phyloP scores from a whole-genome alignment of 2,113 vertebrate genomes.

The Phylloscopus whistleri region DNA sequence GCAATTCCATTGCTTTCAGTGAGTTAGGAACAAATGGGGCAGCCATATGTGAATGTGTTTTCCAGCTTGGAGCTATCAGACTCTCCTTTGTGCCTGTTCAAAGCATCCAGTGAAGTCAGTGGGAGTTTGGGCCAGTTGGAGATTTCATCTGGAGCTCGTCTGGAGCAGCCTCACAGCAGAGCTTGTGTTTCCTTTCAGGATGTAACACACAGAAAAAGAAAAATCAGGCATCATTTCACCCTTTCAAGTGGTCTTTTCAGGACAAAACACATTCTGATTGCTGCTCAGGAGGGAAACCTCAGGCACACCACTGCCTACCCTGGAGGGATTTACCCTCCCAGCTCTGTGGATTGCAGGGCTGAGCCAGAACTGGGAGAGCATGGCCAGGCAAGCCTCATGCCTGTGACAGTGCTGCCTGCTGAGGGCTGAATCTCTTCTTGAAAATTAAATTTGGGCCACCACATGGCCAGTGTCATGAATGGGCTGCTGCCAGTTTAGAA shows the following conservation, averaged over 20 bases:
- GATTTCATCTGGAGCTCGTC: constrained; percentile 10
- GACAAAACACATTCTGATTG: background rate
- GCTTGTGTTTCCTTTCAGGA: background rate
- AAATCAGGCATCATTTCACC: background rate
- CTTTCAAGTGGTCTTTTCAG: background rate
- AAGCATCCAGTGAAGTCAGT: background rate
- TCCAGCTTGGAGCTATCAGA: background rate
- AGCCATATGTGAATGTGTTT: background rate
- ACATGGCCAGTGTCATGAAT: background rate
- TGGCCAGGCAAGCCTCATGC: background rate
- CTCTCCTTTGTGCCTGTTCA: background rate
- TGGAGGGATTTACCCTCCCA: background rate
- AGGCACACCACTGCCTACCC: background rate
- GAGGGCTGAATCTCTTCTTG: background rate
- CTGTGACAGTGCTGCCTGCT: background rate
- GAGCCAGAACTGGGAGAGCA: background rate
- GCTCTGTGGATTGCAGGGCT: background rate
- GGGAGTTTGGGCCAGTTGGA: background rate
- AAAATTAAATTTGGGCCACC: background rate
- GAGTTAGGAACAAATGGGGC: background rate
- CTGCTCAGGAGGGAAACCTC: background rate
- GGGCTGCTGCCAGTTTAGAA: background rate
- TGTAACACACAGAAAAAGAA: background rate
- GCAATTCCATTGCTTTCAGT: background rate
- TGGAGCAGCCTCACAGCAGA: background rate